phyloP scores from a whole-genome alignment of 1,140 invertebrate species.

The Pogonomyrmex californicus region DNA sequence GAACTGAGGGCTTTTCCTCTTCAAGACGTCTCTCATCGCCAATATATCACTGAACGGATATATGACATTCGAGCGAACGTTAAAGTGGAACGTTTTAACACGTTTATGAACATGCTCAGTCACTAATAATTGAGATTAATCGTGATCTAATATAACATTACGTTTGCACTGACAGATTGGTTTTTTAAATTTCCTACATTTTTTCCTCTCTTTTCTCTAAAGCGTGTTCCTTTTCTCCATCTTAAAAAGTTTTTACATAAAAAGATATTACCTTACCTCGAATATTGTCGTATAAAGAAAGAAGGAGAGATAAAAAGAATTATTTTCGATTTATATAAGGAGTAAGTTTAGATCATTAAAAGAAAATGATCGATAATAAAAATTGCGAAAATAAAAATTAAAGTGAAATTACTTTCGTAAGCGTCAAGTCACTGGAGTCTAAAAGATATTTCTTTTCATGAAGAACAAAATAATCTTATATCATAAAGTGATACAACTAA shows the following conservation, averaged over 20 bases:
- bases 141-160: neutral
- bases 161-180: neutral
- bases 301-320: neutral
- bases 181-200: neutral
- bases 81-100: conserved; percentile 27
- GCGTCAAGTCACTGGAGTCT: neutral
- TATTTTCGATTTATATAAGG: neutral
- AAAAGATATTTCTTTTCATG: neutral
- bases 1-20: conserved; percentile 34
- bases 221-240: neutral
- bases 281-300: neutral
- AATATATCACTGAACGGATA: conserved; percentile 54
- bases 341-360: neutral
- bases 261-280: neutral
- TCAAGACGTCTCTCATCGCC: conserved; percentile 23
- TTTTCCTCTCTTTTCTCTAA: neutral
- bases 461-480: neutral
- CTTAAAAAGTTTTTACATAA: neutral
- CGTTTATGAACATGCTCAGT: conserved; percentile 8
- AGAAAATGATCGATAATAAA: neutral
- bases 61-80: conserved; percentile 34
- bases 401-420: conserved; percentile 1
- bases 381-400: neutral
- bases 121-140: conserved; percentile 36
- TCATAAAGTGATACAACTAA: neutral